Base-by-base conservation (phyloP, 2,113 vertebrate genomes). In the Cygnus atratus region DNA sequence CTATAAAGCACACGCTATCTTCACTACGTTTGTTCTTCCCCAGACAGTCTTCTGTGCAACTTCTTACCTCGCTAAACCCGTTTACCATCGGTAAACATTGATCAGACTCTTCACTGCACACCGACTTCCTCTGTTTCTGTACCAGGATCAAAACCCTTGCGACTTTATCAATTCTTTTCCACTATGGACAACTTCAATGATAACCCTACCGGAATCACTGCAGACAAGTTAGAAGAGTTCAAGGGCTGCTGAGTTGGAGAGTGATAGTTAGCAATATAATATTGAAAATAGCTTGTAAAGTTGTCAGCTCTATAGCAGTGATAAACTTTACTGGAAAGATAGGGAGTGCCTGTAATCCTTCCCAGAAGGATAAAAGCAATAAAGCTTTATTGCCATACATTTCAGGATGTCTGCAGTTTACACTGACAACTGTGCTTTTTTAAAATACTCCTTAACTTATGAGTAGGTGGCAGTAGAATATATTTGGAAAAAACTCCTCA, bases 1-100 rank as follows among this genome's bases (percentile, higher is more conserved):
- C 5, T 2, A 0, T 10, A 3, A 11, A 8, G 9, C 29, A 46
- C 37, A 55, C 5, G 0, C 10, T 1, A 6, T 13, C 68, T 43
- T 54, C 26, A 9, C 11, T 4, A 41, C 2, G 1, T 25, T 5
- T 7, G 10, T 33, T 68, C 28, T 44, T 63, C 26, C 58, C 48
- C 15, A n/a, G 13, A 11, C 0, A 0, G 43, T 70, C 50, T n/a
- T 43, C 13, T 20, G 11, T 31, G 54, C 46, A 57, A 14, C 33
- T 48, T 54, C 26, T 11, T 11, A 3, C 44, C n/a, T 41, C 20
- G 0, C 37, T 28, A 24, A 74, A 7, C 19, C 26, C 24, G 0
- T 52, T 70, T 25, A 52, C 48, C 44, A 55, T 3, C 61, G 44
- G 9, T 11, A 16, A 57, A 11, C 16, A 4, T 7, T n/a, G 7